phyloP scores from a whole-genome alignment of 2,797 vertebrate genomes.

The Lemur catta region DNA sequence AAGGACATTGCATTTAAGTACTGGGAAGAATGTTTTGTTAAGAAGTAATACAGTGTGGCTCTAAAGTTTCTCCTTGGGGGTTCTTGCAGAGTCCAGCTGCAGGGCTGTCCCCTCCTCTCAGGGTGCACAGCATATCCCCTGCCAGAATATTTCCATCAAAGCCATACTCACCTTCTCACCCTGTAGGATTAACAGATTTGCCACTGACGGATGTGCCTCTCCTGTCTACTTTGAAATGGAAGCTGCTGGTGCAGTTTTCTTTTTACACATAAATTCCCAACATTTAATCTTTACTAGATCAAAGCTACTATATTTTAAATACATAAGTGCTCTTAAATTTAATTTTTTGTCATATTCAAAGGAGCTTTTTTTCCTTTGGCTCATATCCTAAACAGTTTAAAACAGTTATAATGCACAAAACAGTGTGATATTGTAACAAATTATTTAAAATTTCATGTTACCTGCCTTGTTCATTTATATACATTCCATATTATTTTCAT shows the following conservation, averaged over 20 bases:
- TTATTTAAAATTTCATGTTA: background rate
- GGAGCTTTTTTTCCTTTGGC: background rate
- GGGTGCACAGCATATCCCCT: too few relatives aligned
- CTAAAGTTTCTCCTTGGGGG: background rate
- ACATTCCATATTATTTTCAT: background rate
- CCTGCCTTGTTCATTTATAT: background rate
- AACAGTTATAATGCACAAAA: background rate
- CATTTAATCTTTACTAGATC: background rate
- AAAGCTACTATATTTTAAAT: background rate
- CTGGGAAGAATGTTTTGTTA: background rate
- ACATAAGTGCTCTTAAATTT: background rate
- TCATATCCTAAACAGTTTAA: background rate
- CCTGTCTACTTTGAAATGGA: rapidly evolving
- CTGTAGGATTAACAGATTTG: rapidly evolving
- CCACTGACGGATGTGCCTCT: background rate
- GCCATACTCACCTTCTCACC: rapidly evolving
- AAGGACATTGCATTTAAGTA: background rate
- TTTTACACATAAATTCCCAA: rapidly evolving
- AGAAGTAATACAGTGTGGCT: background rate
- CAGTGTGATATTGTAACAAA: background rate
- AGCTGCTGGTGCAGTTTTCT: background rate
- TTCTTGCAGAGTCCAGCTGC: background rate
- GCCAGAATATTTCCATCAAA: background rate
- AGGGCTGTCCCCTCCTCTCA: background rate
- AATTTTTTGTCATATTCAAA: background rate